phyloP scores from a whole-genome alignment of 1,140 invertebrate genomes.

The Zaprionus vittiger region DNA sequence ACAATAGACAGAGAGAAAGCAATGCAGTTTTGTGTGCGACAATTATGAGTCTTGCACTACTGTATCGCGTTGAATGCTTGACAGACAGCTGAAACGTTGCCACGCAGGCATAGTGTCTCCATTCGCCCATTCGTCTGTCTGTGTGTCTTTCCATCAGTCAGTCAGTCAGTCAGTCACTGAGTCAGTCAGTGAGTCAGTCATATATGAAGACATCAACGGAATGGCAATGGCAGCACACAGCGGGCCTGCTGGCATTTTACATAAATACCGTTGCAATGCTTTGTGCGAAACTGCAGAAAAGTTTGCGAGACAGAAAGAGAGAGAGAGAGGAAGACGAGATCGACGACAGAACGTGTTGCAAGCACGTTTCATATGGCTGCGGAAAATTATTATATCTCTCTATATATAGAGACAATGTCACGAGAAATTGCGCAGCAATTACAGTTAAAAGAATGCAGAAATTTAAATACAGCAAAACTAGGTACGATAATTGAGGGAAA shows the following conservation, averaged over 20 bases:
- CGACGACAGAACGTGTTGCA: slow-evolving; percentile 30
- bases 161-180: slow-evolving; percentile 7
- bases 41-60: slow-evolving; percentile 77
- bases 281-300: slow-evolving; percentile 13
- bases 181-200: slow-evolving; percentile 46
- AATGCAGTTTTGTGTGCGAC: slow-evolving; percentile 57
- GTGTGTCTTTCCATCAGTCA: slow-evolving; percentile 4
- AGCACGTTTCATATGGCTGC: slow-evolving; percentile 38
- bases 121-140: background rate
- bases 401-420: slow-evolving; percentile 11
- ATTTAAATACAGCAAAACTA: background rate
- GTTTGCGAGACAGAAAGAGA: background rate
- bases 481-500: background rate
- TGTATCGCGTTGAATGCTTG: slow-evolving; percentile 63
- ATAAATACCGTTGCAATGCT: slow-evolving; percentile 36
- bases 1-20: background rate
- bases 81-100: slow-evolving; percentile 73
- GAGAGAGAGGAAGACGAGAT: background rate
- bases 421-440: slow-evolving; percentile 16
- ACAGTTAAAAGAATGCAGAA: background rate
- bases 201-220: slow-evolving; percentile 66
- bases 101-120: slow-evolving; percentile 38
- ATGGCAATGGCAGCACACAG: slow-evolving; percentile 24
- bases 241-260: slow-evolving; percentile 54
- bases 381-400: slow-evolving; percentile 16